A percentile compares a stretch with the other conserved stretches of the same genome.
Conservation (phyloP, 2,888 invertebrate species). For the Dexiosoma caninum region DNA sequence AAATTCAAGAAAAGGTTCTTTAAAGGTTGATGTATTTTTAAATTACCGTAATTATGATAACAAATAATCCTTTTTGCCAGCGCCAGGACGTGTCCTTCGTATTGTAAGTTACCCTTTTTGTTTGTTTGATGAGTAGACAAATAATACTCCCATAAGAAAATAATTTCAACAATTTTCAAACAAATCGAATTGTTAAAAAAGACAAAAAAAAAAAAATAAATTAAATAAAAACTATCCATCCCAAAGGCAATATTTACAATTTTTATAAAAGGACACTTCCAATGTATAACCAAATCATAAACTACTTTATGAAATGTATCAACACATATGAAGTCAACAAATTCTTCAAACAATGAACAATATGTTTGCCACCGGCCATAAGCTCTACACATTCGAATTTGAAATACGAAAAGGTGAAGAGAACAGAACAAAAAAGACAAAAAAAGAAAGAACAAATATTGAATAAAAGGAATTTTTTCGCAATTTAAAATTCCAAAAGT, state of each 20-base stretch:
- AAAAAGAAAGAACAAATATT: background rate
- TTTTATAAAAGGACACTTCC: conserved; percentile 26
- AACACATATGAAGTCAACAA: conserved; percentile 21
- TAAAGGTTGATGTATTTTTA: background rate
- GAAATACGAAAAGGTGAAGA: too few species aligned
- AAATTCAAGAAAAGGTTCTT: background rate
- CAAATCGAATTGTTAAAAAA: conserved; percentile 33
- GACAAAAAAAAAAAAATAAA: conserved; percentile 1
- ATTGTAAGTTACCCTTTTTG: background rate
- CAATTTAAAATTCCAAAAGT: background rate
- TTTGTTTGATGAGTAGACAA: conserved; percentile 2
- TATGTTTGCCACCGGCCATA: conserved; percentile 54
- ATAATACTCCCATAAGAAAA: conserved; percentile 29
- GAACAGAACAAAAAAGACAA: background rate
- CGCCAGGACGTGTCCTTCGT: background rate
- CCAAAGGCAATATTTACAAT: conserved; percentile 43
- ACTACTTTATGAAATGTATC: conserved; percentile 18
- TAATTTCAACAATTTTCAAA: conserved; percentile 3
- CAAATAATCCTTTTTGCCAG: conserved; percentile 15
- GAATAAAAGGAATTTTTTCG: conserved; percentile 8
- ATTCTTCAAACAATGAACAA: conserved; percentile 28
- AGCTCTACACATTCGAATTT: background rate
- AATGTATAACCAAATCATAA: conserved; percentile 38
- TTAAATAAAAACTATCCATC: conserved; percentile 31
- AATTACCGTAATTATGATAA: conserved; percentile 24